Conservation (phyloP, 2,113 vertebrate genomes). For the Sceloporus undulatus region DNA sequence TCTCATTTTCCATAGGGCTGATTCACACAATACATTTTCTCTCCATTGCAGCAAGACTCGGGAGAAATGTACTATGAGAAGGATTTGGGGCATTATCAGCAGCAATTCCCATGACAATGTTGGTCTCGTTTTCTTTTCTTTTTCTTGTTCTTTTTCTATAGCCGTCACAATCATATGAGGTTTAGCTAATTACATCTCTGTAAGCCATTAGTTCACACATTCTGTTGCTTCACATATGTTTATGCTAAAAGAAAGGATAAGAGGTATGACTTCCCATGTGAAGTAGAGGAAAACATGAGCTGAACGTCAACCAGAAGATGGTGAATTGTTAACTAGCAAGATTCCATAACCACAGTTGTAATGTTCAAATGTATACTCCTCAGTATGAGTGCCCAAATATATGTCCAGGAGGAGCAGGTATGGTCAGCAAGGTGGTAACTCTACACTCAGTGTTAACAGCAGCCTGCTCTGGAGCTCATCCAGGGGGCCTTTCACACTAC, state of each 20-base stretch:
- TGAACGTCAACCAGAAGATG: too few relatives aligned
- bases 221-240: neutral
- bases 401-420: too few relatives aligned
- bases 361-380: too few relatives aligned
- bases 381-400: too few relatives aligned
- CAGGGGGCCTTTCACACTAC: too few relatives aligned
- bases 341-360: too few relatives aligned
- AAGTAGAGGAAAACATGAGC: neutral
- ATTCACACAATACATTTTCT: neutral
- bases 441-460: too few relatives aligned
- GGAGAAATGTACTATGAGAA: neutral
- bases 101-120: neutral
- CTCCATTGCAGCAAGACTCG: neutral
- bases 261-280: neutral
- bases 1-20: conserved; percentile 9
- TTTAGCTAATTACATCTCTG: neutral
- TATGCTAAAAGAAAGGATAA: neutral
- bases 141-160: neutral
- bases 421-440: too few relatives aligned
- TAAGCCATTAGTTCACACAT: neutral
- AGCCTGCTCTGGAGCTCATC: too few relatives aligned
- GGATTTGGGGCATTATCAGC: neutral
- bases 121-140: neutral
- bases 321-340: neutral
- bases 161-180: too few relatives aligned